Evolutionary conservation across 2,113 vertebrate species (phyloP).

Genomic region (Zonotrichia leucophrys): DNA sequence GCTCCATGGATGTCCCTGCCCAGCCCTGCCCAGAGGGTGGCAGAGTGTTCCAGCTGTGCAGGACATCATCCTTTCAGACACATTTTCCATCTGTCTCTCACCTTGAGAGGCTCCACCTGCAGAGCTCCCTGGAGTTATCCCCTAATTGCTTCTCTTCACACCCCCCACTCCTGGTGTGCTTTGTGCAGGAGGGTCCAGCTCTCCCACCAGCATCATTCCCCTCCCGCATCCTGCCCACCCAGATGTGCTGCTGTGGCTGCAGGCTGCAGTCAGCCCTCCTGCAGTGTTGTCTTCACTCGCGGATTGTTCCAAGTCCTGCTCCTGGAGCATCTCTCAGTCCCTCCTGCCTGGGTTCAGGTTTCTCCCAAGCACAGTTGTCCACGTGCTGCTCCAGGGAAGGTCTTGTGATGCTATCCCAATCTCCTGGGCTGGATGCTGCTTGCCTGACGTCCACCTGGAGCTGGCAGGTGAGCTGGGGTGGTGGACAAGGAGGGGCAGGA

Average conservation of each 20-base stretch:
- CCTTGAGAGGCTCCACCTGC: background rate
- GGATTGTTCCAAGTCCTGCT: background rate
- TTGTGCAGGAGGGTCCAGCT: background rate
- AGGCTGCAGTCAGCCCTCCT: background rate
- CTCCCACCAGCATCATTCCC: background rate
- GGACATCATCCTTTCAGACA: background rate
- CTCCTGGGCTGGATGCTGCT: background rate
- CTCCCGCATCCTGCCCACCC: background rate
- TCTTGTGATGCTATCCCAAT: background rate
- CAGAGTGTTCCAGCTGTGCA: background rate
- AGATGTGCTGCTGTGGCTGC: background rate
- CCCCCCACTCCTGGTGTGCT: background rate
- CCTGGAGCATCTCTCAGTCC: background rate
- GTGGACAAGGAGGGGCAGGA: background rate
- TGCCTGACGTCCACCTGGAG: background rate
- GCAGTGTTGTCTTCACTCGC: background rate
- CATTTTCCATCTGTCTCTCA: background rate
- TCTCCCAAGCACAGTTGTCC: background rate
- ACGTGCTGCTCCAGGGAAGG: fast-evolving
- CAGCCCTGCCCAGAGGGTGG: background rate
- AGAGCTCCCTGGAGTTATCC: background rate
- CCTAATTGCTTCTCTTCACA: background rate
- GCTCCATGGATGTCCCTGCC: background rate
- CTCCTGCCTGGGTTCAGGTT: background rate
- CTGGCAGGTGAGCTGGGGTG: background rate